Evolutionary conservation across 2,888 invertebrate genomes (phyloP), one percentile per base, ranked within the genome.

Genomic region (Palloptera scutellata): DNA sequence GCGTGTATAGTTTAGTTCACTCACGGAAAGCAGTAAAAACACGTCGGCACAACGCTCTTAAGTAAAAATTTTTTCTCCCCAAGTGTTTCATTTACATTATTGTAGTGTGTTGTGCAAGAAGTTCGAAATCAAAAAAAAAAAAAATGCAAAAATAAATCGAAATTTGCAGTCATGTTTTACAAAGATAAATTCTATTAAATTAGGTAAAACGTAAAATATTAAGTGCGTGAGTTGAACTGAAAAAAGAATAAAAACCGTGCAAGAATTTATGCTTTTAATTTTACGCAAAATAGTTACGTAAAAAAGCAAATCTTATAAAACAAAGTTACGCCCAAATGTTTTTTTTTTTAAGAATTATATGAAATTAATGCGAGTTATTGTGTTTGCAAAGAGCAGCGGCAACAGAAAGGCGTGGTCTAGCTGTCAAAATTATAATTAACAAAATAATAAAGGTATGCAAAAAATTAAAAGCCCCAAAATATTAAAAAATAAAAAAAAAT

Each of bases 231-330:
- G 57, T 59, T 12, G 40, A 15, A 43, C 53, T 54, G 66, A 61
- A 13, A 43, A 61, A 57, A 40, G 17, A 57, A 41, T 54, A 65
- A 67, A 67, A 54, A 58, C 48, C 58, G 62, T 40, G 64, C 62
- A 63, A 67, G 69, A 63, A 65, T 30, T 30, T 30, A 30, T 30
- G 30, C 30, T 30, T 30, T 30, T 30, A 30, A 30, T 30, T 30
- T 30, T 30, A 62, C 45, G 70, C 72, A 72, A 73, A 70, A 71
- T 61, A 74, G 75, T 76, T 76, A 76, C 76, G 76, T 76, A 76
- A 76, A 75, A 67, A 73, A 73, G 69, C 71, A 55, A 72, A 70
- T 67, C 71, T 70, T 73, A 73, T 73, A 68, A 73, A 74, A 75
- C 74, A 74, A 74, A 74, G 75, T 74, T 74, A 74, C 75, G 74